Conservation (phyloP, 2,888 invertebrate genomes). For the Agrochola macilenta region DNA sequence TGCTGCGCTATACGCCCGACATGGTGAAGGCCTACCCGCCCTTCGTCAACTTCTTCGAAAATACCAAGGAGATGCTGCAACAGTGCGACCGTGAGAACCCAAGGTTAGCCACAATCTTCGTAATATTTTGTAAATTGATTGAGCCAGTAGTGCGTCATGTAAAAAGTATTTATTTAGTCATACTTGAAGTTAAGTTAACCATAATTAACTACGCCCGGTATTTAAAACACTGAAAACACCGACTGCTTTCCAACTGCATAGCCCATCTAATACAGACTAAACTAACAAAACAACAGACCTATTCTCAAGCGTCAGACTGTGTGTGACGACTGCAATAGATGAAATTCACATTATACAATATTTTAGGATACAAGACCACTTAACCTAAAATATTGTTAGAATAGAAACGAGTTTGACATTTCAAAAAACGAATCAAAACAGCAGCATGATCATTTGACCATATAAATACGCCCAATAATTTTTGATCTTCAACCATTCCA, state of each 20-base stretch:
- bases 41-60: conserved; percentile 99
- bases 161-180: conserved; percentile 5
- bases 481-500: neutral
- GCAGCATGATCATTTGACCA: neutral
- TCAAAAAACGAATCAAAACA: neutral
- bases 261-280: neutral
- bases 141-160: neutral
- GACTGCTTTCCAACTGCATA: neutral
- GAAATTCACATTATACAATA: neutral
- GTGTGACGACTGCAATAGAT: neutral
- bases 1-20: conserved; percentile 96
- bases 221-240: neutral
- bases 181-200: too few species aligned
- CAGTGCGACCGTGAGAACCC: conserved; percentile 98
- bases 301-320: neutral
- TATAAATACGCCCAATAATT: neutral
- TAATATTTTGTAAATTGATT: neutral
- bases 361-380: too few species aligned
- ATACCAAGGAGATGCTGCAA: conserved; percentile 97
- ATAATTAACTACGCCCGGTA: neutral
- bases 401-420: neutral
- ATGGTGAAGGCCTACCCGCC: conserved; percentile 98
- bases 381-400: neutral
- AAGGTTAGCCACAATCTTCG: conserved; percentile 82
- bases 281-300: neutral